These are phyloP conservation scores for Caenorhabditis remanei DNA, from an alignment of 1,140 invertebrate genomes.

Conservation along the genomic window DNA sequence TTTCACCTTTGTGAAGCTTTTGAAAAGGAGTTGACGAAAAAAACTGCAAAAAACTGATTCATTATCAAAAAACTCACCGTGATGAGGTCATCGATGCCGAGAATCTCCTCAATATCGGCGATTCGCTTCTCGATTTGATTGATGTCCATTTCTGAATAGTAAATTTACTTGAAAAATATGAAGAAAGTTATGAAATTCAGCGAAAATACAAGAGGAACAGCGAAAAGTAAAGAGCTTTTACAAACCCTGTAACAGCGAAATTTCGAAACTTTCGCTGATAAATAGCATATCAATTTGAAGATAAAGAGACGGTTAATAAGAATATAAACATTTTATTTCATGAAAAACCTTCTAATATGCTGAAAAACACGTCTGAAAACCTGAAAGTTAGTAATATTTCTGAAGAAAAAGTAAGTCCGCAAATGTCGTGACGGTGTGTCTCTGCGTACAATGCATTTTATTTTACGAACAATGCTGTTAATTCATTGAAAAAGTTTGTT, in stretches of 20 bases:
- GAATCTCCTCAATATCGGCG: constrained; percentile 20
- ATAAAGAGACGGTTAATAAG: no score
- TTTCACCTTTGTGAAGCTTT: not conserved
- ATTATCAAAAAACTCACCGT: not conserved
- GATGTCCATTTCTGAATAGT: not conserved
- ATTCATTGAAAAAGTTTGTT: not conserved
- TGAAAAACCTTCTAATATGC: no score
- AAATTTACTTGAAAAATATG: not conserved
- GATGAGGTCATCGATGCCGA: constrained; percentile 11
- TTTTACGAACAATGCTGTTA: constrained; percentile 11
- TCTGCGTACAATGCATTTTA: not conserved
- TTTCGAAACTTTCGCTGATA: no score
- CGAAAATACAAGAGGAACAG: not conserved
- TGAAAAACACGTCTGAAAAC: not conserved
- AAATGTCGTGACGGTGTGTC: not conserved
- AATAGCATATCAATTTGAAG: no score
- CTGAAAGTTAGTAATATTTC: not conserved
- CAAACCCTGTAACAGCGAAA: no score
- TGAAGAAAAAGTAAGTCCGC: not conserved
- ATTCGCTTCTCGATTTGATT: constrained; percentile 11
- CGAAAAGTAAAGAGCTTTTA: no score
- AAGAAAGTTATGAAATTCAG: not conserved
- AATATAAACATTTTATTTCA: no score
- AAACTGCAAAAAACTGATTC: not conserved
- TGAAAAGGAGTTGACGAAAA: not conserved